Conservation (phyloP, 2,113 vertebrate species). For the Austrofundulus limnaeus region DNA sequence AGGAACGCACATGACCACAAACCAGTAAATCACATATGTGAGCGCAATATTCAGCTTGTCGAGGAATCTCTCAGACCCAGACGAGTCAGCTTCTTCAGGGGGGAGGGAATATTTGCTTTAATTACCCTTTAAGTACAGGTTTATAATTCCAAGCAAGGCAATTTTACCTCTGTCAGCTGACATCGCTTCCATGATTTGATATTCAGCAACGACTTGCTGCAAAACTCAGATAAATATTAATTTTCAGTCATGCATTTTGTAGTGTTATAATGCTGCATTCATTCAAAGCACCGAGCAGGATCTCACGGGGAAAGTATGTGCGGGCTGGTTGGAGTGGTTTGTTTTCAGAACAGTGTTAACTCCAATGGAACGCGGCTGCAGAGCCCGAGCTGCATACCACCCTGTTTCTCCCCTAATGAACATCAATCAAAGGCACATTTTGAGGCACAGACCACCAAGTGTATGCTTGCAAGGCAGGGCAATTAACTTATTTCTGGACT, state of each 20-base stretch:
- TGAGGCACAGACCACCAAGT: constrained; percentile 53
- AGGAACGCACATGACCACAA: constrained; percentile 17
- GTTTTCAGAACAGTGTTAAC: constrained; percentile 67
- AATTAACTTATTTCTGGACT: constrained; percentile 71
- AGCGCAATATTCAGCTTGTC: constrained; percentile 1
- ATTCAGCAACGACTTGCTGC: constrained; percentile 25
- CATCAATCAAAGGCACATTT: constrained; percentile 60
- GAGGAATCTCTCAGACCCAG: neutral
- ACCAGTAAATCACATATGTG: constrained; percentile 34
- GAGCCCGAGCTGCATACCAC: constrained; percentile 52
- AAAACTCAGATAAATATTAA: constrained; percentile 36
- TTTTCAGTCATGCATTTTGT: constrained; percentile 40
- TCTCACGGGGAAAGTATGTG: constrained; percentile 68
- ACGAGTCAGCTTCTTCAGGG: constrained; percentile 7
- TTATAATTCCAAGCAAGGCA: constrained; percentile 11
- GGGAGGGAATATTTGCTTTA: constrained; percentile 2
- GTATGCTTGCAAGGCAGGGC: constrained; percentile 41
- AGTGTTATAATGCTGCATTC: constrained; percentile 53
- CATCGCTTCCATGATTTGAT: constrained; percentile 14
- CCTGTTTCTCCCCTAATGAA: constrained; percentile 58
- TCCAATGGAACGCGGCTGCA: constrained; percentile 62
- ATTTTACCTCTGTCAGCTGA: constrained; percentile 20
- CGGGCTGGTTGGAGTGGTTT: constrained; percentile 60
- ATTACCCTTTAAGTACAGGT: constrained; percentile 1
- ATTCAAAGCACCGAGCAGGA: constrained; percentile 50